phyloP scores from a whole-genome alignment of 2,113 vertebrate species.

The Trogon melanurus region DNA sequence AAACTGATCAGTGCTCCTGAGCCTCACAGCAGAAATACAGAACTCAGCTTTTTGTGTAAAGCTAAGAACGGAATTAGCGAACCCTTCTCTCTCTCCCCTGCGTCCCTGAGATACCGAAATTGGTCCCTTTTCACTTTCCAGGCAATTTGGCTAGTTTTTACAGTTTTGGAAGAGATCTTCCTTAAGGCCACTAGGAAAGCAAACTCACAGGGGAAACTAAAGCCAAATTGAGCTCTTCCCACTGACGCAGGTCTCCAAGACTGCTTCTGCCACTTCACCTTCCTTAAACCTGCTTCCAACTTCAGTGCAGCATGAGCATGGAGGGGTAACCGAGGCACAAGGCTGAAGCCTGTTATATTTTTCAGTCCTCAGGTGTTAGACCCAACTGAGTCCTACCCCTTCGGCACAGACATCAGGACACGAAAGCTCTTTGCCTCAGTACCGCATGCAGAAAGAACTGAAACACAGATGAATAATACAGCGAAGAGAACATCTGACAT shows the following conservation, averaged over 20 bases:
- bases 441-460: background rate
- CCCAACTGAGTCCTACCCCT: background rate
- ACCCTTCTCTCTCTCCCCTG: background rate
- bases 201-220: background rate
- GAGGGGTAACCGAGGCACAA: rapidly evolving
- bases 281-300: background rate
- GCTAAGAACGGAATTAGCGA: background rate
- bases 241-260: background rate
- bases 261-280: background rate
- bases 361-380: background rate
- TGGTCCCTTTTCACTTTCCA: background rate
- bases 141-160: background rate
- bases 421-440: background rate
- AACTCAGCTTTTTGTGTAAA: background rate
- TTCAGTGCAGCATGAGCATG: background rate
- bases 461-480: background rate
- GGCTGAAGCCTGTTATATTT: background rate
- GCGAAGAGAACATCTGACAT: background rate
- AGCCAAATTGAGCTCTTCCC: background rate
- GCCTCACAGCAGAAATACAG: background rate
- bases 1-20: background rate
- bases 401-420: background rate
- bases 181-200: background rate
- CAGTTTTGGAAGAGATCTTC: background rate
- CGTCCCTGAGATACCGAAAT: background rate